Base-by-base conservation (phyloP, 2,797 vertebrate species). In the Naso thynnoides region DNA sequence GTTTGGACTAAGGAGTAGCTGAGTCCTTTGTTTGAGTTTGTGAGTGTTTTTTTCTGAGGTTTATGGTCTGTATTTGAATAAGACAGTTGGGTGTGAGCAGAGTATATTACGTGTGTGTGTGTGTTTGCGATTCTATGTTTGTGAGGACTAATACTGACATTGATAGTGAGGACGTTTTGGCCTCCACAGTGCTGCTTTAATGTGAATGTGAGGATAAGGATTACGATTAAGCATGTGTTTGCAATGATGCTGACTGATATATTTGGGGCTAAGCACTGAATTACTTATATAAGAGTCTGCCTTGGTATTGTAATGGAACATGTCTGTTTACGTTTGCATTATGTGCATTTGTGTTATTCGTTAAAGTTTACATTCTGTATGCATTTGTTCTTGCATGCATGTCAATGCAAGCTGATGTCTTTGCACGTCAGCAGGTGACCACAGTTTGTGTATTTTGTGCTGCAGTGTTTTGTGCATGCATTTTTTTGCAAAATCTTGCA, bases 61-160 rank as follows among this genome's bases (percentile, higher is more conserved):
- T 91, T 88, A 91, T 88, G 85, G 81, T 77, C 84, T 89, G 81
- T 89, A 76, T 86, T 76, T 79, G 79, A 84, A 89, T 88, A 79
- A 85, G 83, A 84, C 75, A 84, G 73, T 88, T 80, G 73, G 84
- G 62, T 73, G 69, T 56, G 73, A 76, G 72, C n/a, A 36, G 33
- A 54, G 66, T 62, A 70, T 62, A 86, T 80, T 76, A 73, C 83
- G 83, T 53, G 55, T 58, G 33, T 81, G 38, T 76, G 47, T 71
- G 55, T 68, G 74, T 36, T 36, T 60, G 38, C 23, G 53, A 29
- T 69, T 69, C n/a, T 39, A 26, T 73, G 0, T 64, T 64, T 87
- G 55, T 24, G 69, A 64, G 84, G 72, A 66, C 26, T 6, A 57
- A 5, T 39, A 31, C 48, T 33, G 15, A 75, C 0, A n/a, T 27